Evolutionary conservation across 2,113 vertebrate species (phyloP).

Genomic region (Riparia riparia): DNA sequence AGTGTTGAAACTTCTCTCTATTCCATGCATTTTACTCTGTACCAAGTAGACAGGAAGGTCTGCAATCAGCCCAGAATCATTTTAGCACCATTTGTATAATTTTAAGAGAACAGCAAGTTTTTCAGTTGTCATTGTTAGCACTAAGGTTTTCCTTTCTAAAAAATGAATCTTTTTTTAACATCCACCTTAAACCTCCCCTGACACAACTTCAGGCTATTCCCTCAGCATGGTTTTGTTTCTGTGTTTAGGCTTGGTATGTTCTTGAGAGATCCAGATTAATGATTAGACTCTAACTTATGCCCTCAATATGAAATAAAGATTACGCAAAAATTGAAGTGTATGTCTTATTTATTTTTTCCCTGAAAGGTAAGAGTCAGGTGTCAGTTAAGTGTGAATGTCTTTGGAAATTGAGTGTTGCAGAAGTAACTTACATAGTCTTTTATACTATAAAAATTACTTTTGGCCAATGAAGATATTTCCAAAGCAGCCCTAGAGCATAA

Average conservation of each 20-base stretch:
- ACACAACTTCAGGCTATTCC: neutral
- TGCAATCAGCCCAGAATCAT: neutral
- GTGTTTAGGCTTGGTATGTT: neutral
- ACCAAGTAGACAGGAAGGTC: neutral
- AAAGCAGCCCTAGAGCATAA: neutral
- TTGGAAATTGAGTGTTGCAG: neutral
- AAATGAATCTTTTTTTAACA: neutral
- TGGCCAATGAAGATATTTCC: neutral
- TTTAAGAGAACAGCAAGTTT: neutral
- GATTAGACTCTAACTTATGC: neutral
- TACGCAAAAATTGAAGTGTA: neutral
- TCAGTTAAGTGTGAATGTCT: neutral
- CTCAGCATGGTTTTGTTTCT: neutral
- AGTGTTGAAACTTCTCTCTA: neutral
- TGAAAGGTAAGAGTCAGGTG: neutral
- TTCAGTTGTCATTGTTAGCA: neutral
- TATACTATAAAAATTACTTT: neutral
- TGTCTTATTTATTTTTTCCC: neutral
- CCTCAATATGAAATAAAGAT: neutral
- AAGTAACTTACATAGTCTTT: slow-evolving; percentile 1
- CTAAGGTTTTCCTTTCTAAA: neutral
- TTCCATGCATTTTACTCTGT: neutral
- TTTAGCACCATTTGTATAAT: rapidly evolving
- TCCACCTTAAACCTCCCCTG: neutral
- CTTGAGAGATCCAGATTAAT: neutral